Evolutionary conservation across 2,797 vertebrate genomes (phyloP), one percentile per base, ranked within the genome.

Genomic region (Setipinna tenuifilis): DNA sequence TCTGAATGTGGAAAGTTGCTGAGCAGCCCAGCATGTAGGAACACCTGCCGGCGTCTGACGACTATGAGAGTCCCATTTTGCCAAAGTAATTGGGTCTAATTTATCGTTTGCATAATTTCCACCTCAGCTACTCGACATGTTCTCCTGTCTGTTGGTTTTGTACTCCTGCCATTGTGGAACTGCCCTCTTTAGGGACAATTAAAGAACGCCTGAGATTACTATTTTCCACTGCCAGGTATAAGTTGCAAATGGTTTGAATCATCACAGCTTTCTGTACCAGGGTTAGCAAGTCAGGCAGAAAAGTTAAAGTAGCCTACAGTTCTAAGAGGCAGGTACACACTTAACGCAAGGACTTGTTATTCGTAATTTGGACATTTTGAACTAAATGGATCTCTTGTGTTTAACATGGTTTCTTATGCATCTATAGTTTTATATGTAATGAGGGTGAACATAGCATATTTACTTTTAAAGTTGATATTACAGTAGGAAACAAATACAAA

Each of bases 191-290:
- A 91, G 93, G 93, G 93, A 94, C 93, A 94, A 93, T 95, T 94
- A 94, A 93, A 93, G 90, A 94, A 94, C 86, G 93, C 93, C 94
- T 95, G 92, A 93, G 90, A 92, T 91, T 94, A 90, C 93, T 93
- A 91, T 90, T 90, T 94, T 93, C 92, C 93, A 87, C 91, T 92
- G 93, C 91, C 93, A 93, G 91, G 93, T 90, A 84, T 87, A 87
- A 84, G 61, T 19, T 78, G 71, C 71, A 78, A 78, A 78, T 78
- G 31, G 16, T 78, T 78, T 78, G 71, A 78, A 78, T 78, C 71
- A 78, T 21, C 71, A 78, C 31, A 28, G 17, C 71, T 12, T 78
- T 9, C 35, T 78, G 71, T 44, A 41, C 35, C 71, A 78, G 31
- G 71, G 35, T 78, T 19, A 78, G 71, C 35, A 44, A 44, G 71